Conservation (phyloP, 2,888 invertebrate genomes). For the Cantharis flavilabris region DNA sequence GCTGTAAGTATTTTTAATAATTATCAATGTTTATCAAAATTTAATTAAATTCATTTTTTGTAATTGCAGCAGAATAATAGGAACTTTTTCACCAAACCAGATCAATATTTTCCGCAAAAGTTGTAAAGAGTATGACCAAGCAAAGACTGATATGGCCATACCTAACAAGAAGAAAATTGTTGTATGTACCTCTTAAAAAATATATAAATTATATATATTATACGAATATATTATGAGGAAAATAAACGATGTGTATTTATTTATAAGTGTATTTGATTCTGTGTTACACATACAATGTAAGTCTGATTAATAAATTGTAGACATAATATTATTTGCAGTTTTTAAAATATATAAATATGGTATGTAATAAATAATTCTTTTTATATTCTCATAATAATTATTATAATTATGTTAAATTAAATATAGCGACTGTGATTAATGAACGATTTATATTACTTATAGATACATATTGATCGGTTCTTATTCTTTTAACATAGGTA, state of each 20-base stretch:
- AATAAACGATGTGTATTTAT: constrained; percentile 26
- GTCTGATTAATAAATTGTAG: constrained; percentile 30
- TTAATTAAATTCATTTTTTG: neutral
- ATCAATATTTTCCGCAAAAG: constrained; percentile 24
- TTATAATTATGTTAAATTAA: constrained; percentile 36
- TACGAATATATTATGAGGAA: constrained; percentile 18
- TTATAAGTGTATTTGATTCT: constrained; percentile 26
- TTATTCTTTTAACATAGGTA: neutral
- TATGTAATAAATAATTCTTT: constrained; percentile 43
- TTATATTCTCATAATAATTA: constrained; percentile 44
- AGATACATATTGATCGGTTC: neutral
- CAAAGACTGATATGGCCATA: constrained; percentile 30
- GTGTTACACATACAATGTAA: constrained; percentile 31
- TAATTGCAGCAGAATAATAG: constrained; percentile 20
- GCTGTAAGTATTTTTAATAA: constrained; percentile 13
- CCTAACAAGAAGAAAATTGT: constrained; percentile 19
- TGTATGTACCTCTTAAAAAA: constrained; percentile 11
- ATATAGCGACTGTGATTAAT: constrained; percentile 47
- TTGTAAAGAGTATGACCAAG: constrained; percentile 27
- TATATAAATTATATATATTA: constrained; percentile 6
- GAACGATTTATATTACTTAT: constrained; percentile 16
- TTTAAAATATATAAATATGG: constrained; percentile 2
- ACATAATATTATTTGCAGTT: constrained; percentile 31
- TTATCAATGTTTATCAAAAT: too few relatives aligned
- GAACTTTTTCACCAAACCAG: constrained; percentile 18